Evolutionary conservation across 1,140 invertebrate genomes (phyloP), one percentile per base, ranked within the genome.

Genomic region (Geopemphigus sp.): DNA sequence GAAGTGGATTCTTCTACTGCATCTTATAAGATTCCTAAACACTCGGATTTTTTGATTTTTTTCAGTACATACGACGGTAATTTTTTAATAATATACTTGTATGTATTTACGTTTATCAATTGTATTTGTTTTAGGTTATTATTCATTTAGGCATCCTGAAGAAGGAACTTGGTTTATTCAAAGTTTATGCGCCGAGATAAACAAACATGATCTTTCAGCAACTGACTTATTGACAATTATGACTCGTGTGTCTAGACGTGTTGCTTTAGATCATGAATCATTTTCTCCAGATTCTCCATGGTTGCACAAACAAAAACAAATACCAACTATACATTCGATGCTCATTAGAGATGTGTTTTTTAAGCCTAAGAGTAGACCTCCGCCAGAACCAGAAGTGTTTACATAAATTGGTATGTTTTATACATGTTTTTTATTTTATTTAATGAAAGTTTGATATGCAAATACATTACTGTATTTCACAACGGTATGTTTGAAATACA

Each of bases 101-200:
- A 45, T 50, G 19, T 59, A 14, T 24, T 59, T 24, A 39, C 26
- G 12, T 59, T 22, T 50, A 50, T 6, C 5, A 26, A 15, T 47
- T 50, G 17, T 47, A 47, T 50, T 17, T 82, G 24, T 82, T 84
- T 24, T 80, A 91, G 92, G 91, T 81, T 91, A 89, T 82, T 91
- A 88, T 83, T 90, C 91, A 0, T 93, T 90, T 90, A 85, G 91
- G 45, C 90, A 91, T 85, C 89, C 89, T 5, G 85, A 85, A 8
- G 85, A 88, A 39, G 90, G 90, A 0, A 90, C 91, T 0, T 93
- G 91, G 91, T 93, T 92, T 83, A 87, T 93, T 19, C 91, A 93
- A 83, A 87, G 88, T 45, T 83, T 93, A 11, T 90, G 88, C 80
- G 83, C 87, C 10, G 86, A 90, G 1, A 84, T 93, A 1, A 84